Conservation (phyloP, 2,888 invertebrate species). For the Limenitis camilla region DNA sequence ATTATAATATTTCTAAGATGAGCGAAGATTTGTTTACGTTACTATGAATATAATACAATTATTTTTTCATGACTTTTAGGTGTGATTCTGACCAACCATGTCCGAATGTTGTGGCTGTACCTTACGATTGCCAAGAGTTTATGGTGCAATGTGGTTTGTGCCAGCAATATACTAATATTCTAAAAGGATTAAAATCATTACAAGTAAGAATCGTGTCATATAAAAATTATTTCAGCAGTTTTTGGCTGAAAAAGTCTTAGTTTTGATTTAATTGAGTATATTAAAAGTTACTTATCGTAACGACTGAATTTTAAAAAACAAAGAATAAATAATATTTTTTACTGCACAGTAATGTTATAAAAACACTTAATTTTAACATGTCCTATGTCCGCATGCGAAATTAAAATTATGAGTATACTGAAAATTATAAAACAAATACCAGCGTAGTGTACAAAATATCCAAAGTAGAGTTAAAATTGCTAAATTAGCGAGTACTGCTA, state of each 20-base stretch:
- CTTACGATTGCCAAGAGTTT: constrained; percentile 78
- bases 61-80: constrained; percentile 48
- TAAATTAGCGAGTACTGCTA: constrained; percentile 6
- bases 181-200: constrained; percentile 82
- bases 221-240: no score
- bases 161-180: constrained; percentile 80
- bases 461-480: constrained; percentile 1
- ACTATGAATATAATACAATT: no score
- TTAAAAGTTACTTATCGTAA: no score
- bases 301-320: no score
- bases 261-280: no score
- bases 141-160: constrained; percentile 81
- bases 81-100: constrained; percentile 79
- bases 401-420: constrained; percentile 7
- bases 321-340: no score
- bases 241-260: no score
- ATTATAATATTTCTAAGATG: no score
- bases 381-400: constrained; percentile 5
- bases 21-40: no score
- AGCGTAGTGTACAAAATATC: constrained; percentile 7
- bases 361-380: not conserved
- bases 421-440: constrained; percentile 16
- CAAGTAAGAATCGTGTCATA: no score
- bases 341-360: not conserved
- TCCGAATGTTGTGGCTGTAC: constrained; percentile 77